These are phyloP conservation scores for Schizopygopsis pylzovi DNA, from an alignment of 2,797 vertebrate genomes.

Conservation along the genomic window DNA sequence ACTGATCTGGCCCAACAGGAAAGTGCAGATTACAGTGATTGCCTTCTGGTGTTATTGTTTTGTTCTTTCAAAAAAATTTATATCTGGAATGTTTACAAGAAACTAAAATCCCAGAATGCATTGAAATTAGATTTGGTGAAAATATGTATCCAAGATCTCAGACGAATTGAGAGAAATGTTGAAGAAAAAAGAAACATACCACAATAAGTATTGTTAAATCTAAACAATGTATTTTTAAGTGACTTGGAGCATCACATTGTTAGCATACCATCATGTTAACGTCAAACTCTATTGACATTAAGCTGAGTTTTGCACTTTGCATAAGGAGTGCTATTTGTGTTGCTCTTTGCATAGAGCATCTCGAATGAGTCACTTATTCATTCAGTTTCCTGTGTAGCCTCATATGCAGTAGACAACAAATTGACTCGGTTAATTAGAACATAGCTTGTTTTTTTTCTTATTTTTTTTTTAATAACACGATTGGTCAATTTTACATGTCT, in stretches of 20 bases:
- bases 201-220: not conserved
- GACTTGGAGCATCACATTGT: not conserved
- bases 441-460: not conserved
- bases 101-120: not conserved
- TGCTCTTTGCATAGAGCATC: not conserved
- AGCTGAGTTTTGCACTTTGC: no score
- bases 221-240: not conserved
- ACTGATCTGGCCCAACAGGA: conserved; percentile 21
- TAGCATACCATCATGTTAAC: not conserved
- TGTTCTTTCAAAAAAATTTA: not conserved
- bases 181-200: not conserved
- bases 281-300: not conserved
- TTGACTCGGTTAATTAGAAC: not conserved
- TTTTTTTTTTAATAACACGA: not conserved
- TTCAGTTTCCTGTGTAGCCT: not conserved
- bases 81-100: not conserved
- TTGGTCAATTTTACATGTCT: not conserved
- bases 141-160: not conserved
- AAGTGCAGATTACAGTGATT: not conserved
- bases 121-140: not conserved
- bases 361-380: not conserved
- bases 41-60: not conserved
- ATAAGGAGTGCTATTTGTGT: not conserved
- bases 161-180: not conserved
- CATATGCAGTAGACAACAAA: not conserved